Evolutionary conservation across 1,140 invertebrate genomes (phyloP).

Genomic region (Drosophila gunungcola): DNA sequence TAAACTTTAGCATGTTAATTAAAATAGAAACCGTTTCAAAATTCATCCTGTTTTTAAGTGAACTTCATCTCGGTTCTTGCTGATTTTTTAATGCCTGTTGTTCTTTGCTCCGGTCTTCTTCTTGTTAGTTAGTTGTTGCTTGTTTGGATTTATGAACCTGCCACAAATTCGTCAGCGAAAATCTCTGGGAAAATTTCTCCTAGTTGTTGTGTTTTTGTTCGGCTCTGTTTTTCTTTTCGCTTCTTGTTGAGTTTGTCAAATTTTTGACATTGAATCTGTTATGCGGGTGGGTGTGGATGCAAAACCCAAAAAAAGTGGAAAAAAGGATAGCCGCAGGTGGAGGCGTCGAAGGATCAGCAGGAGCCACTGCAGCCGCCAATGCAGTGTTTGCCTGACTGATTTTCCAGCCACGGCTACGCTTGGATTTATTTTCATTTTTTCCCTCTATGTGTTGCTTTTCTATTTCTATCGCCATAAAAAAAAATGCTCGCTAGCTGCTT

Average conservation of each 20-base stretch:
- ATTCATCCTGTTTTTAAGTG: background rate
- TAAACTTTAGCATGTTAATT: too few relatives aligned
- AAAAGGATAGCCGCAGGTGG: constrained; percentile 7
- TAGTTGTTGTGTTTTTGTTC: constrained; percentile 16
- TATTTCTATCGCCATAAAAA: constrained; percentile 38
- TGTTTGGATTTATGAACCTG: constrained; percentile 58
- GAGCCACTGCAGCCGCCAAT: constrained; percentile 5
- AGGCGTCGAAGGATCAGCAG: constrained; percentile 16
- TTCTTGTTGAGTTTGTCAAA: constrained; percentile 42
- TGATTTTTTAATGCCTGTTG: constrained; percentile 43
- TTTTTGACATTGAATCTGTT: constrained; percentile 60
- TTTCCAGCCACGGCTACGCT: constrained; percentile 18
- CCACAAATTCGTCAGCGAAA: constrained; percentile 62
- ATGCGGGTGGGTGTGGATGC: background rate
- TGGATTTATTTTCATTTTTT: constrained; percentile 33
- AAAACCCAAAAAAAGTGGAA: background rate
- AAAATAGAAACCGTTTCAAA: background rate
- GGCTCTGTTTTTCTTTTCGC: constrained; percentile 9
- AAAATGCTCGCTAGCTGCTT: constrained; percentile 40
- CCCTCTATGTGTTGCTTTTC: background rate
- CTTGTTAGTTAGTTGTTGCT: constrained; percentile 43
- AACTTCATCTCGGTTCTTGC: constrained; percentile 3
- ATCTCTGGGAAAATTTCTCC: constrained; percentile 10
- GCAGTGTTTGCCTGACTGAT: constrained; percentile 47
- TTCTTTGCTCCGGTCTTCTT: constrained; percentile 28